Evolutionary conservation across 2,113 vertebrate species (phyloP).

Genomic region (Perca flavescens): DNA sequence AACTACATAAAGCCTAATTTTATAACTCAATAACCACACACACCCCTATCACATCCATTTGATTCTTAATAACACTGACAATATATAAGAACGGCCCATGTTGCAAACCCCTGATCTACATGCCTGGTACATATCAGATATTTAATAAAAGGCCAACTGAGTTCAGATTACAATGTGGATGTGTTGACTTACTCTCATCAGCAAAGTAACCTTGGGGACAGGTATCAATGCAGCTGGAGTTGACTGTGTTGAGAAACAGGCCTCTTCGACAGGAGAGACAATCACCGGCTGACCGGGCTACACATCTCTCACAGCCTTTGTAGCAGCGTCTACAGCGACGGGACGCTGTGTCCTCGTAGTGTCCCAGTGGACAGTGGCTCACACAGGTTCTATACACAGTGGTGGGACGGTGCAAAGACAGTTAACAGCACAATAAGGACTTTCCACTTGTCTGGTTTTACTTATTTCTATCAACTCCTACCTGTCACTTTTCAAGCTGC

Average conservation of each 20-base stretch:
- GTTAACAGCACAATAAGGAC: not conserved
- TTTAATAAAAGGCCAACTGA: not conserved
- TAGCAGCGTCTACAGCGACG: conserved; percentile 88
- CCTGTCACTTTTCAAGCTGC: conserved; percentile 88
- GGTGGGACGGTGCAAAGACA: not conserved
- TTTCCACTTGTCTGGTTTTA: not conserved
- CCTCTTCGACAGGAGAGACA: conserved; percentile 88
- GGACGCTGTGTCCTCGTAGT: conserved; percentile 81
- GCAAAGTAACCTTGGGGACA: conserved; percentile 85
- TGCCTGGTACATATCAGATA: not conserved
- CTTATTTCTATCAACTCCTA: conserved; percentile 60
- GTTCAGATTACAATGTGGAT: not conserved
- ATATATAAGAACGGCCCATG: not conserved
- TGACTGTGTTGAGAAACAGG: conserved; percentile 85
- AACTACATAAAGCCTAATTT: not conserved
- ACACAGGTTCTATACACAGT: conserved; percentile 87
- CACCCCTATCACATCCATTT: no score
- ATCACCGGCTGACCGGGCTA: conserved; percentile 68
- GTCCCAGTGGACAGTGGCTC: conserved; percentile 87
- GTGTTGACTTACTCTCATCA: conserved; percentile 87
- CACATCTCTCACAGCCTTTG: conserved; percentile 89
- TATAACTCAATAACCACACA: not conserved
- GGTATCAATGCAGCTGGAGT: conserved; percentile 78
- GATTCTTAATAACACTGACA: not conserved
- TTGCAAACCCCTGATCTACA: not conserved